Base-by-base conservation (phyloP, 2,113 vertebrate species). In the Cygnus atratus region DNA sequence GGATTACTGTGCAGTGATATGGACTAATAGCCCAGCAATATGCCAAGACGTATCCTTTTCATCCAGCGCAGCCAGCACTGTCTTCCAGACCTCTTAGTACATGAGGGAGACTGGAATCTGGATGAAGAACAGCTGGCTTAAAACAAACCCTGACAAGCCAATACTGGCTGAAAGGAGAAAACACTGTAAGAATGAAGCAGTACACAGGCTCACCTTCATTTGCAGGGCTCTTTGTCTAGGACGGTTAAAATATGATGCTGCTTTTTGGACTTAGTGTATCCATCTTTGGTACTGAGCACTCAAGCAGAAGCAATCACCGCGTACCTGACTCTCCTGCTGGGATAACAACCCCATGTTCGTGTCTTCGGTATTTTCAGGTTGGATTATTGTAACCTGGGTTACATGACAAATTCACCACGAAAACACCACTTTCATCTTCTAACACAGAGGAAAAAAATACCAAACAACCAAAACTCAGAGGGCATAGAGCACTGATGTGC, bases 51-150 rank as follows among this genome's bases (percentile, higher is more conserved):
- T 87, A 92, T 94, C 76, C 82, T 92, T 96, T 92, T 90, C 72
- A 86, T 84, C 90, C 92, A 6, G 7, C 76, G 72, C 68, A 93
- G 90, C 88, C 94, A 96, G 79, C 55, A 31, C 83, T 14, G 57
- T 83, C 93, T 95, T 97, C 95, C 96, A 95, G 94, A 95, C 54
- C 87, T 88, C 89, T 94, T 46, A 94, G 92, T 82, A 80, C 92
- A 85, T 39, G 80, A 93, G 84, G 55, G 76, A 92, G 59, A 55
- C 88, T 94, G 92, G 83, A 96, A 95, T 46, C 92, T 96, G 94
- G 94, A 95, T 83, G 83, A 88, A 77, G 92, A 94, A 80, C 94
- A 96, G 90, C 93, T 96, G 95, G 95, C 91, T 94, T 58, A 74
- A 84, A 92, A 67, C 67, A 93, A 29, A 79, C 3, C 35, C 82